Evolutionary conservation across 2,797 vertebrate genomes (phyloP), one percentile per base, ranked within the genome.

Genomic region (Eutrigla gurnardus): DNA sequence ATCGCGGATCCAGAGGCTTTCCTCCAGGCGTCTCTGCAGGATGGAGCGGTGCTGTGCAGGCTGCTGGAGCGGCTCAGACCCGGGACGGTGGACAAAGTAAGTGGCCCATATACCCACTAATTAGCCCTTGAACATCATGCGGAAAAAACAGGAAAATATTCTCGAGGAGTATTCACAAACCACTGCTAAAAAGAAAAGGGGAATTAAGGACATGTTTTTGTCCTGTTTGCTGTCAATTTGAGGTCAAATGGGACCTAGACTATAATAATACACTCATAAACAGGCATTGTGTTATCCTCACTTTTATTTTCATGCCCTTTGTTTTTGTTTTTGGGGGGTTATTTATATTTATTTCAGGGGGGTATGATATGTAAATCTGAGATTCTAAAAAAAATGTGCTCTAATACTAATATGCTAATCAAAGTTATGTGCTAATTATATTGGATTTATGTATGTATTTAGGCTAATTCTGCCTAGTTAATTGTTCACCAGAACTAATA

Each of bases 1-100:
- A 94, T 99, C 84, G 95, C 96, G 53, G 97, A 99, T 84, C 97
- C 97, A 3, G 97, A 97, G 90, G 95, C 95, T 82, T 99, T 98
- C 71, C 90, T 96, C 54, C 96, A 94, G 89, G 74, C 94, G 66
- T 96, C 97, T 0, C 94, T 98, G 73, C 96, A 95, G 91, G 97
- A 98, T 88, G 97, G 97, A 84, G 96, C 95, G 84, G 97, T 97
- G 77, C 95, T 98, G 57, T 98, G 97, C 94, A 86, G 94, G 83
- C 95, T 98, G 89, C 93, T 98, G 93, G 96, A 98, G 83, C 93
- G 97, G 64, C 94, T 98, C 88, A 92, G 96, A 73, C 96, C 97
- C 58, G 96, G 97, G 84, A 95, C 95, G 71, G 94, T 97, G 83
- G 97, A 97, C 82, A 97, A 96, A 95, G 97, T 97, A 89, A 93